Base-by-base conservation (phyloP, 1,140 invertebrate species). In the Drosophila sproati region DNA sequence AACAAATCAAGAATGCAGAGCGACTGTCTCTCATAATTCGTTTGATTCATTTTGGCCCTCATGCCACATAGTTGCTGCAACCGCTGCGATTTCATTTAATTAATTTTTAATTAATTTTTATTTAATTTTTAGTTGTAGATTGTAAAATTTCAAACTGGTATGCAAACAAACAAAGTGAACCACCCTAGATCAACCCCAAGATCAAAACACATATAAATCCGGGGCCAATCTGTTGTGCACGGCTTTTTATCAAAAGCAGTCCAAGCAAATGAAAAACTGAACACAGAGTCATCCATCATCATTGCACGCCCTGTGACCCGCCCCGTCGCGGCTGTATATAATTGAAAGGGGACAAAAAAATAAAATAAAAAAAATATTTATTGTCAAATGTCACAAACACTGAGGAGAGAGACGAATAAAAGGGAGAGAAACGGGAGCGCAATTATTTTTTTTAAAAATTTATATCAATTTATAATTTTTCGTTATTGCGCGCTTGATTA, bases 381-480 rank as follows among this genome's bases (percentile, higher is more conserved):
- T 86, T 87, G 79, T 82, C 72, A 88, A 87, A 87, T 82, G 80
- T 87, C 83, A 87, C 76, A 82, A 82, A 79, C 82, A 82, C 61
- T 48, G 73, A 66, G 54, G 32, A 54, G 29, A 57, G 47, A 63
- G 34, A 48, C 34, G 10, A 8, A 34, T 10, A 12, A 50, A 56
- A 29, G 41, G 70, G 43, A 35, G 41, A 28, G 57, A 34, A 45
- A 55, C 6, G 64, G 43, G 72, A 59, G 54, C 48, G 66, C 67
- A 81, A 81, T 86, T 86, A 82, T 88, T 88, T 87, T 88, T 87
- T 87, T 87, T 86, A 59, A 69, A 85, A 85, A 85, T 85, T 74
- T 82, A 88, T 88, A 87, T 88, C 82, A 87, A 87, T 88, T 87
- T 87, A 87, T 87, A 83, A 88, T 82, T 82, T 87, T 81, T 75